Base-by-base conservation (phyloP, 2,797 vertebrate species). In the Bryconaethiops microstoma region DNA sequence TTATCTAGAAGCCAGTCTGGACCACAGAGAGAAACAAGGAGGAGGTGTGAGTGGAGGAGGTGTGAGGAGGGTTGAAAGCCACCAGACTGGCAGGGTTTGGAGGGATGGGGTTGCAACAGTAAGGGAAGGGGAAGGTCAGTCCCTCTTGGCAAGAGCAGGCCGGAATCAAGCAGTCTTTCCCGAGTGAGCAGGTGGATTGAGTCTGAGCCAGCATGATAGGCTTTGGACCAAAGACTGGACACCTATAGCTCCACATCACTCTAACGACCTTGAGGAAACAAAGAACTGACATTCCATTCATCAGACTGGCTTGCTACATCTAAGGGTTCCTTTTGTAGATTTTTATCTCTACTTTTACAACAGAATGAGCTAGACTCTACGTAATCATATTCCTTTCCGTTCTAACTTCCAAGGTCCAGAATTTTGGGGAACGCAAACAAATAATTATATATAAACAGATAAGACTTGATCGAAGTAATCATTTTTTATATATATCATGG, bases 151-250 rank as follows among this genome's bases (percentile, higher is more conserved):
- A 83, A 55, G 23, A 21, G 29, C n/a, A 55, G 62, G 72, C 78
- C 76, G 79, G 60, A 85, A 72, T 75, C 76, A 79, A 80, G 80
- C 67, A 17, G 80, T 76, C 78, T 69, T 81, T 77, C 84, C 85
- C 50, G 19, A 64, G 54, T 72, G 85, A 85, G 84, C 88, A 89
- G 88, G 88, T 87, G 86, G 83, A 81, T 63, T 40, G 10, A 39
- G 73, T 8, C 35, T 0, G 5, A 75, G 84, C 85, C 86, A 88
- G 74, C 82, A 13, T 83, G 59, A 29, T 76, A 80, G 81, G 88
- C 25, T 79, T 80, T 85, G 85, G 84, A 79, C 69, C 50, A 48
- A 65, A 84, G 84, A 86, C 62, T 78, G 60, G 60, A 84, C 74
- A 69, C 85, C 81, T 77, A 77, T 70, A 52, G 82, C 5, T 63